phyloP scores from a whole-genome alignment of 2,888 invertebrate genomes.

The Dioctria linearis region DNA sequence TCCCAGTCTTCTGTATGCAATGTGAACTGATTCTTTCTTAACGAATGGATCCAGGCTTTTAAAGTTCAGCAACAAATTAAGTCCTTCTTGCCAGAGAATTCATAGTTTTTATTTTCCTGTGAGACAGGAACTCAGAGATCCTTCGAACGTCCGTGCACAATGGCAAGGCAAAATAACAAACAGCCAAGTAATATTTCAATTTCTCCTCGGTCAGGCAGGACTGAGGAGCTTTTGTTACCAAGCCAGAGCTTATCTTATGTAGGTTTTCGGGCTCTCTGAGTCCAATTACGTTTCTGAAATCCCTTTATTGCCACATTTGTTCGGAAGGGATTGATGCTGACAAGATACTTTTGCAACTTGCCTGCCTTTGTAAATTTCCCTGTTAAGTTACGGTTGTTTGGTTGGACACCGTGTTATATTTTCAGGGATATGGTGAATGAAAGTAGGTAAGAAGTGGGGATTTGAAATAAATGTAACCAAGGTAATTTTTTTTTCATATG shows the following conservation, averaged over 20 bases:
- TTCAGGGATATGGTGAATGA: neutral
- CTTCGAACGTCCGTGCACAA: constrained; percentile 7
- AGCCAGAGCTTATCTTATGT: neutral
- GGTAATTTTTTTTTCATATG: too few relatives aligned
- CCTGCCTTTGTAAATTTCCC: constrained; percentile 43
- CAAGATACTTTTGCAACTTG: constrained; percentile 22
- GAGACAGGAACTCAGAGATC: neutral
- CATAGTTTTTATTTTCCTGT: neutral
- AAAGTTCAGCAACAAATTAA: constrained; percentile 48
- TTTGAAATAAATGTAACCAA: too few relatives aligned
- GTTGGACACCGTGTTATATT: constrained; percentile 11
- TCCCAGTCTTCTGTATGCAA: neutral
- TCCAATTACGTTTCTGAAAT: constrained; percentile 33
- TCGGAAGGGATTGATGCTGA: constrained; percentile 47
- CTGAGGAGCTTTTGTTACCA: neutral
- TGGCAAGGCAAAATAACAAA: constrained; percentile 25
- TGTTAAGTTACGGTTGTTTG: constrained; percentile 8
- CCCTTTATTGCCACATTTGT: constrained; percentile 47
- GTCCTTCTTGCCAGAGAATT: neutral
- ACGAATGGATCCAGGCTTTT: constrained; percentile 2
- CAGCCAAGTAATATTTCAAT: constrained; percentile 26
- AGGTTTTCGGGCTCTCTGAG: neutral
- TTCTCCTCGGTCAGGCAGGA: neutral
- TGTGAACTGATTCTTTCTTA: constrained; percentile 18
- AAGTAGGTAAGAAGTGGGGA: too few relatives aligned